Evolutionary conservation across 1,140 invertebrate species (phyloP), one percentile per base, ranked within the genome.

Genomic region (Hycleus cichorii): DNA sequence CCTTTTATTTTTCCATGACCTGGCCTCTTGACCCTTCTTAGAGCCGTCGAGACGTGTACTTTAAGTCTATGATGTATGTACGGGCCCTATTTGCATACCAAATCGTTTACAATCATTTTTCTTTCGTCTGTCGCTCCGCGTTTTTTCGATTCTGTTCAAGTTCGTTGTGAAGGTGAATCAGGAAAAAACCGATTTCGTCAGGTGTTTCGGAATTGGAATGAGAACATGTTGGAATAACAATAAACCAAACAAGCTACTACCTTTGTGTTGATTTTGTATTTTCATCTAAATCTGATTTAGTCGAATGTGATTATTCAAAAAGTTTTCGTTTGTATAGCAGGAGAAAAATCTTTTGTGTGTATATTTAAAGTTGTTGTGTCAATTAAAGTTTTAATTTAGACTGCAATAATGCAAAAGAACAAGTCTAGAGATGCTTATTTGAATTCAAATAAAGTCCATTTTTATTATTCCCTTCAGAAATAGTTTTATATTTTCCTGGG

Each of bases 1-100:
- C 48, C 32, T 18, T 18, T 54, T 54, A 52, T 50, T 51, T 52
- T 53, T 60, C 49, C 51, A 55, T 45, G 55, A 57, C 44, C 59
- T 48, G 45, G 54, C 54, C 54, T 47, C 38, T 61, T 52, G 49
- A 51, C 54, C 49, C 43, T 26, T 39, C 47, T 48, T 52, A 45
- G 39, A 52, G 39, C 18, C 59, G 59, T 54, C 60, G 56, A 56
- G 60, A 62, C 60, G 60, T 57, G 60, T 62, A 4, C 7, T 56
- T 58, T 62, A 62, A 62, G 60, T 50, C 60, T 27, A 57, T 62
- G 60, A 62, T 62, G 60, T 58, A 62, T 58, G 49, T 45, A 46
- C 60, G 60, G 42, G 47, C 46, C 50, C 50, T 55, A 62, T 62
- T 62, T 62, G 57, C 60, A 62, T 62, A 49, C 59, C 53, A 49